These are phyloP conservation scores for Neoseiulus cucumeris DNA, from an alignment of 1,140 invertebrate genomes.

Conservation along the genomic window DNA sequence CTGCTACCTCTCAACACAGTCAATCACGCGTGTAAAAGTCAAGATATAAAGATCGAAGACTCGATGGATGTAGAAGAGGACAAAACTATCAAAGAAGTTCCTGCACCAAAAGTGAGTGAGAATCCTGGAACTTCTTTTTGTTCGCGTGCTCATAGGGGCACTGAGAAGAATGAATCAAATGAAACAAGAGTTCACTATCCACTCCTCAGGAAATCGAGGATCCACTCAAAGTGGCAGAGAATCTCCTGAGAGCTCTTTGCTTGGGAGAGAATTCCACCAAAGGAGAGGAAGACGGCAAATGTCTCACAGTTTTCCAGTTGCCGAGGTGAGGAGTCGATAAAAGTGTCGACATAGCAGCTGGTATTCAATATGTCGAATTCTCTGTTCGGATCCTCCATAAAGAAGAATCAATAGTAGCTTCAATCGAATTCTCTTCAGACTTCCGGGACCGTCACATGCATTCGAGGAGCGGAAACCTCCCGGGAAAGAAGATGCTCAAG, in stretches of 20 bases:
- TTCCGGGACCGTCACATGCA: neutral
- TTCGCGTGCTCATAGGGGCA: too few species aligned
- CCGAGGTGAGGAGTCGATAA: neutral
- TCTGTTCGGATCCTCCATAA: too few species aligned
- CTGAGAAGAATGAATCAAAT: too few species aligned
- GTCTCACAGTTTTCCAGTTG: neutral
- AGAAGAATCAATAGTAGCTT: too few species aligned
- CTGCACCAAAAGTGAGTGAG: too few species aligned
- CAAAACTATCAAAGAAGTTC: too few species aligned
- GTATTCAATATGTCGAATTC: too few species aligned
- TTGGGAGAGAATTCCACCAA: neutral
- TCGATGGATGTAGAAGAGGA: too few species aligned
- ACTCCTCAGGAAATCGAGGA: neutral
- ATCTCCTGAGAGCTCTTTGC: neutral
- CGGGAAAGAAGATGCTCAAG: neutral
- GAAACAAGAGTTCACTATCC: too few species aligned
- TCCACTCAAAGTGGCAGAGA: neutral
- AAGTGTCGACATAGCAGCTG: neutral
- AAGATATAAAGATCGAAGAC: too few species aligned
- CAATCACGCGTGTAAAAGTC: too few species aligned
- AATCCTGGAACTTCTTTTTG: too few species aligned
- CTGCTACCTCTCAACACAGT: neutral
- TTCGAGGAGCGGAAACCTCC: neutral
- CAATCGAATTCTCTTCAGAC: neutral
- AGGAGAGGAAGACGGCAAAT: neutral